These are phyloP conservation scores for Centrocercus urophasianus DNA, from an alignment of 2,113 vertebrate species.

Conservation along the genomic window DNA sequence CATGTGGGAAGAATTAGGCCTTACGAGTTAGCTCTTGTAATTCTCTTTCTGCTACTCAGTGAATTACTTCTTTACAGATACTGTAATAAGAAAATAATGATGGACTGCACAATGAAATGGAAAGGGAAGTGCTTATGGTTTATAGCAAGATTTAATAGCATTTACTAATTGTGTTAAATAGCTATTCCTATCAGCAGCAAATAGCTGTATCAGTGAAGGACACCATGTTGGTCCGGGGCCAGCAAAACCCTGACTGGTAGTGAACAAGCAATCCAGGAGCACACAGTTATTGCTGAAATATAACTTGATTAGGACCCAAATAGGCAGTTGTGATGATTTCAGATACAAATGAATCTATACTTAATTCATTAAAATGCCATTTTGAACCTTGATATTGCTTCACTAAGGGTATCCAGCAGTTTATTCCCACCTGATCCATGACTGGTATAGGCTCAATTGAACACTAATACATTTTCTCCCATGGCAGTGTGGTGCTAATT, in stretches of 20 bases:
- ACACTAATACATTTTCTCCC: slow-evolving; percentile 64
- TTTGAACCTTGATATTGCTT: slow-evolving; percentile 56
- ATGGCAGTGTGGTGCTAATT: slow-evolving; percentile 68
- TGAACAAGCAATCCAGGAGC: background rate
- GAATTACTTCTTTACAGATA: background rate
- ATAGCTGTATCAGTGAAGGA: background rate
- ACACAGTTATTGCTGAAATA: slow-evolving; percentile 57
- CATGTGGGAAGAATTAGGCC: background rate
- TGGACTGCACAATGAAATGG: slow-evolving; percentile 7
- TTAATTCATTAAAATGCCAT: slow-evolving; percentile 76
- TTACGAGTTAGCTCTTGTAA: background rate
- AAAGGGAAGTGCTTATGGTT: slow-evolving; percentile 6
- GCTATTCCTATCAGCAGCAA: background rate
- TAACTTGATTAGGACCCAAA: slow-evolving; percentile 56
- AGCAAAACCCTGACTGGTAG: background rate
- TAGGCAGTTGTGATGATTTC: slow-evolving; percentile 46
- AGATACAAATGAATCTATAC: slow-evolving; percentile 62
- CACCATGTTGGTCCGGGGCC: background rate
- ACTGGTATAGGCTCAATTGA: slow-evolving; percentile 70
- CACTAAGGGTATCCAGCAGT: slow-evolving; percentile 57
- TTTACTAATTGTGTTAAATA: slow-evolving; percentile 59
- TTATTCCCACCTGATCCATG: slow-evolving; percentile 75
- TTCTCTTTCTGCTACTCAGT: background rate
- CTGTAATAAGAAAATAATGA: slow-evolving; percentile 29
- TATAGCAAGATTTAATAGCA: slow-evolving; percentile 47